Evolutionary conservation across 2,888 invertebrate genomes (phyloP).

Genomic region (Lamellibrachia columna): DNA sequence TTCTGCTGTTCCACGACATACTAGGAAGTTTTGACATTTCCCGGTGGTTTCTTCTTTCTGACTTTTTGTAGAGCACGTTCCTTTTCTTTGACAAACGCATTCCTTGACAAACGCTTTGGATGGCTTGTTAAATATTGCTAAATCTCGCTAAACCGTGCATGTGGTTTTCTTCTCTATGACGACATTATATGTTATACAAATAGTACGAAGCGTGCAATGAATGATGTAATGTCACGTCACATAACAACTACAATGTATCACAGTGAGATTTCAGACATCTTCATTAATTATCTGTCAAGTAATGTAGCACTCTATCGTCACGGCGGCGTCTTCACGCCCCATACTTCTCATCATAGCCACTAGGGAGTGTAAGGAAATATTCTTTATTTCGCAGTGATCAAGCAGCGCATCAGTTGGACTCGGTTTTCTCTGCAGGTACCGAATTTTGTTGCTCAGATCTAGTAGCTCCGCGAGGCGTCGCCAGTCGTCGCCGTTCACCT

Average conservation of each 20-base stretch:
- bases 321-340: neutral
- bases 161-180: no score
- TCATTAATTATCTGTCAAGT: neutral
- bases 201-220: no score
- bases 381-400: slow-evolving; percentile 2
- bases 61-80: no score
- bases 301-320: neutral
- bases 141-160: no score
- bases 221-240: no score
- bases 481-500: neutral
- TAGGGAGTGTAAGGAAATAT: neutral
- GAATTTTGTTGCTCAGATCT: neutral
- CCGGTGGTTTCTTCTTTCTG: no score
- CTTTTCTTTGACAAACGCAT: no score
- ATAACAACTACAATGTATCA: neutral
- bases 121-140: no score
- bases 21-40: no score
- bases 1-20: no score
- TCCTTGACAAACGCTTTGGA: no score
- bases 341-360: neutral
- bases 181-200: no score
- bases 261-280: neutral
- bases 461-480: neutral
- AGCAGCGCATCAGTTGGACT: neutral
- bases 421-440: neutral